These are phyloP conservation scores for Oncorhynchus clarkii DNA, from an alignment of 2,113 vertebrate species.

Conservation along the genomic window DNA sequence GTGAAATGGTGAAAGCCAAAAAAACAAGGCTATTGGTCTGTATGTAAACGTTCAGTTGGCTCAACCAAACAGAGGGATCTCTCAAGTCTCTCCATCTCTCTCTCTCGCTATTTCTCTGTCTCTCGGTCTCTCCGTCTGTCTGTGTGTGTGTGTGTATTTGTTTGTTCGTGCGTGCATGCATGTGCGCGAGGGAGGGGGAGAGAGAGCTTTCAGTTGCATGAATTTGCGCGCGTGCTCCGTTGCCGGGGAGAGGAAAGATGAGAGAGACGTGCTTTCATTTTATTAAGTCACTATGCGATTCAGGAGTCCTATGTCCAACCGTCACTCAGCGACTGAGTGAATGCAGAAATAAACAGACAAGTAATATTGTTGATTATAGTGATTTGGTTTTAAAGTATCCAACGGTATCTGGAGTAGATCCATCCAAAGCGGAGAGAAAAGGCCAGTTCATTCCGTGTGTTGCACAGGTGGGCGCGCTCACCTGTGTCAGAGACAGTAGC, in stretches of 20 bases:
- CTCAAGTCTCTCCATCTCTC: too few species aligned
- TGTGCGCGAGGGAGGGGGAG: neutral
- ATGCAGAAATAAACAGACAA: neutral
- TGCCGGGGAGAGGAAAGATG: too few species aligned
- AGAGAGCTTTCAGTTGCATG: neutral
- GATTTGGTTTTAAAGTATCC: neutral
- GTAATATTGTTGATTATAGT: neutral
- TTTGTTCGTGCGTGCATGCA: neutral
- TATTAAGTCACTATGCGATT: neutral
- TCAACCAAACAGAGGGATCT: neutral
- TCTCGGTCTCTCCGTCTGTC: neutral
- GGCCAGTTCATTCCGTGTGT: slow-evolving; percentile 40
- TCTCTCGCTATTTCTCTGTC: too few species aligned
- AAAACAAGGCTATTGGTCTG: neutral
- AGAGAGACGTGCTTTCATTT: neutral
- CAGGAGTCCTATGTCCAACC: neutral
- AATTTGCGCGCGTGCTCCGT: neutral
- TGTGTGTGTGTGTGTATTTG: neutral
- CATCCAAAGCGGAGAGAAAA: slow-evolving; percentile 53
- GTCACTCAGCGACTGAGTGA: neutral
- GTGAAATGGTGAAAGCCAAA: neutral
- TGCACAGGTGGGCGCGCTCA: slow-evolving; percentile 69
- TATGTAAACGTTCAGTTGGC: neutral
- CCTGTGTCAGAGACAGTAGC: slow-evolving; percentile 25
- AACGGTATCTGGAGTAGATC: slow-evolving; percentile 17